These are phyloP conservation scores for Siderastrea siderea DNA, from an alignment of 92 coral and sea anemone genomes.

Conservation along the genomic window DNA sequence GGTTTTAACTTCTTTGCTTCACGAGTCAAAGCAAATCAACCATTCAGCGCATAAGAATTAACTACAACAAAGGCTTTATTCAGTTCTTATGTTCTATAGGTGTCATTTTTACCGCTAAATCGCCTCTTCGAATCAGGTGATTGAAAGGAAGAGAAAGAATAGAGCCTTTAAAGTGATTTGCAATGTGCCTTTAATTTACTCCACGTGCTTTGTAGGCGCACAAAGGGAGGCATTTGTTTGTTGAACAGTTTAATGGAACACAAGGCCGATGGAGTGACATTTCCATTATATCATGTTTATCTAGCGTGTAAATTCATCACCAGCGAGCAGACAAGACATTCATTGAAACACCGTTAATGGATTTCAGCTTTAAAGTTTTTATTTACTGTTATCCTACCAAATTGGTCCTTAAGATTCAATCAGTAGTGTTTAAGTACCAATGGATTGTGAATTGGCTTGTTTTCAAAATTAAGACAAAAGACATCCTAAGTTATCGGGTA, in stretches of 20 bases:
- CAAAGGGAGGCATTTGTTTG: slow-evolving; percentile 30
- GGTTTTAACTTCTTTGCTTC: slow-evolving; percentile 4
- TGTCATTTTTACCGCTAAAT: background rate
- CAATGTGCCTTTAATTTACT: slow-evolving; percentile 41
- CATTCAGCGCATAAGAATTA: background rate
- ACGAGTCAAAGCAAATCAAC: background rate
- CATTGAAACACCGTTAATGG: background rate
- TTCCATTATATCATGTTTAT: slow-evolving; percentile 3
- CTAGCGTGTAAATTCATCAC: slow-evolving; percentile 6
- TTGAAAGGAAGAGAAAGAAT: background rate
- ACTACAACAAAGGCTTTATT: slow-evolving; percentile 26
- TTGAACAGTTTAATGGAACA: slow-evolving; percentile 8
- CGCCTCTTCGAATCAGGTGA: slow-evolving; percentile 20
- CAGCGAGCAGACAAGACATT: slow-evolving; percentile 1
- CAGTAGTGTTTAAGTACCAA: slow-evolving; percentile 7
- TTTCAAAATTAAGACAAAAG: background rate
- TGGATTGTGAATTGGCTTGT: slow-evolving; percentile 1
- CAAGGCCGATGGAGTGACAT: slow-evolving; percentile 6
- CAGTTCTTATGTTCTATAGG: background rate
- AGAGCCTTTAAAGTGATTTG: slow-evolving; percentile 9
- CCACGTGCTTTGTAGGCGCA: slow-evolving; percentile 42
- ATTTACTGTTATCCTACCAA: background rate
- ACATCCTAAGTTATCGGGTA: background rate
- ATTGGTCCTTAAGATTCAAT: background rate
- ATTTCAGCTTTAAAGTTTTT: background rate